These are phyloP conservation scores for Himalopsyche tibetana DNA, from an alignment of 2,888 invertebrate species.

Conservation along the genomic window DNA sequence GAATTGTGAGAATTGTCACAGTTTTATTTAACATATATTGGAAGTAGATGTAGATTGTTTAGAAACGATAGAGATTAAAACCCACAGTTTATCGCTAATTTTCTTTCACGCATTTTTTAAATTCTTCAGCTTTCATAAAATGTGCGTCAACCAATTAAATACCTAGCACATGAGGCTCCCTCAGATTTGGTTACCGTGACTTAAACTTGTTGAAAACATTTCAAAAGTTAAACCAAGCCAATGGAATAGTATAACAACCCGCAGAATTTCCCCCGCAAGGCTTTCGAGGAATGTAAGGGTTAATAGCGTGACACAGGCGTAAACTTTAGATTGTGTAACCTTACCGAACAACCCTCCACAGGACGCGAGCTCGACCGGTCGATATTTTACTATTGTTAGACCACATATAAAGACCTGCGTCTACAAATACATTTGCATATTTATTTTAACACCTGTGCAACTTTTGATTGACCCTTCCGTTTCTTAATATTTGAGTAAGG, in stretches of 20 bases:
- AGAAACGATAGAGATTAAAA: too few species aligned
- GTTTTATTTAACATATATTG: too few species aligned
- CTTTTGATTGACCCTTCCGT: background rate
- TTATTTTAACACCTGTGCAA: conserved; percentile 1
- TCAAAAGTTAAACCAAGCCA: conserved; percentile 2
- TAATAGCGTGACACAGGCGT: conserved; percentile 11
- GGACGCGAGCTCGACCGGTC: background rate
- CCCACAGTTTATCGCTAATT: too few species aligned
- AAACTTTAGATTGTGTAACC: conserved; percentile 19
- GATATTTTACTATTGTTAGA: background rate
- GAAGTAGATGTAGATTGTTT: too few species aligned
- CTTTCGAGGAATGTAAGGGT: conserved; percentile 1
- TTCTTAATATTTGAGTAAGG: too few species aligned
- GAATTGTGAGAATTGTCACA: too few species aligned
- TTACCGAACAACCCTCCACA: background rate
- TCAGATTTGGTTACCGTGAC: background rate
- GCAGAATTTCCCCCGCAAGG: conserved; percentile 3
- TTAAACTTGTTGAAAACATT: conserved; percentile 1
- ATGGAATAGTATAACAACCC: background rate
- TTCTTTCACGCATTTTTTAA: too few species aligned
- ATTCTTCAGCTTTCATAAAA: too few species aligned
- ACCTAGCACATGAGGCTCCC: background rate
- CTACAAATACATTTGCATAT: background rate
- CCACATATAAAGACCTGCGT: background rate
- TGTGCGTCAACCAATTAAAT: background rate